phyloP scores from a whole-genome alignment of 2,888 invertebrate genomes.

The Diarsia mendica region DNA sequence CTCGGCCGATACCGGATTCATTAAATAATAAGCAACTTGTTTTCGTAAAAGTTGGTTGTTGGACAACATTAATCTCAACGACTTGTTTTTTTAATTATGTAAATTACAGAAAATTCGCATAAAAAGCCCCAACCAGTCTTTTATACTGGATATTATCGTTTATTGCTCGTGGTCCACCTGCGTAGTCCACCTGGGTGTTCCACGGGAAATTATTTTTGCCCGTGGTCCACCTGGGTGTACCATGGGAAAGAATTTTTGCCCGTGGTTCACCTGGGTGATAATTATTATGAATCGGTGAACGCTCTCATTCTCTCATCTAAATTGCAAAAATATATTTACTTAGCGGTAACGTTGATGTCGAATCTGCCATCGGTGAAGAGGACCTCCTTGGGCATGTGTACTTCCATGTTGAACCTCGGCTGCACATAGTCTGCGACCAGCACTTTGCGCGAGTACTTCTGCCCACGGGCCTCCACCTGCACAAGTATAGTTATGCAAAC shows the following conservation, averaged over 20 bases:
- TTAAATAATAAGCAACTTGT: conserved; percentile 21
- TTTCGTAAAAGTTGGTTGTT: conserved; percentile 19
- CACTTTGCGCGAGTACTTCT: conserved; percentile 92
- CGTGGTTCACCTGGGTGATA: too few species aligned
- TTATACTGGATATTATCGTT: background rate
- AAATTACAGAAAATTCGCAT: background rate
- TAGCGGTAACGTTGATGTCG: conserved; percentile 94
- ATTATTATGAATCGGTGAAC: background rate
- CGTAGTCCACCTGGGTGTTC: too few species aligned
- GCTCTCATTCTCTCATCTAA: background rate
- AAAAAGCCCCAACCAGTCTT: background rate
- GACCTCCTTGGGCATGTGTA: conserved; percentile 95
- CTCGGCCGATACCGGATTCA: conserved; percentile 6
- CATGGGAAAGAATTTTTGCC: too few species aligned
- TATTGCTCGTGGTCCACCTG: too few species aligned
- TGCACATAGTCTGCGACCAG: conserved; percentile 97
- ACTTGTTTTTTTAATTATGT: conserved; percentile 22
- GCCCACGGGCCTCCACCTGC: conserved; percentile 87
- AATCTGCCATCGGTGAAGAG: conserved; percentile 95
- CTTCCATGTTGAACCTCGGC: conserved; percentile 97
- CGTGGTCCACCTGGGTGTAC: too few species aligned
- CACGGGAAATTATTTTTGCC: too few species aligned
- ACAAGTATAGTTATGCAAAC: conserved; percentile 63
- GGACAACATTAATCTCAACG: conserved; percentile 14
- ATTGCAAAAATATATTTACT: conserved; percentile 90